Evolutionary conservation across 2,888 invertebrate species (phyloP).

Genomic region (Agrenia bidenticulata): DNA sequence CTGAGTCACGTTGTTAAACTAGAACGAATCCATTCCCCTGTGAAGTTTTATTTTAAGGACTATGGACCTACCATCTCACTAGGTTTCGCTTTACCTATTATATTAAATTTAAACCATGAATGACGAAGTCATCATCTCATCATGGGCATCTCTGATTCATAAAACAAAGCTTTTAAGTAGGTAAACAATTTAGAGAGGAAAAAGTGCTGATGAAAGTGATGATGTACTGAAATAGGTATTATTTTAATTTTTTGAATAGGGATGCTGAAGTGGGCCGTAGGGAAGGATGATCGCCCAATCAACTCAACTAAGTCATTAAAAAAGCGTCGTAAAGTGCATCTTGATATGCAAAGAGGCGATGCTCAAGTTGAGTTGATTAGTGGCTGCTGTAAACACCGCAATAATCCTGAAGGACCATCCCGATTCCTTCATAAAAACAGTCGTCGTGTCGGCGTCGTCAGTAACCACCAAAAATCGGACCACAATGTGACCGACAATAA

Average conservation of each 20-base stretch:
- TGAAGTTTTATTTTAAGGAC: background rate
- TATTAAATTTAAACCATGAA: too few relatives aligned
- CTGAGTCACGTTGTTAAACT: slow-evolving; percentile 18
- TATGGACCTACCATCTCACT: too few relatives aligned
- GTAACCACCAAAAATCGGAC: background rate
- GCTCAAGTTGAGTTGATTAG: slow-evolving; percentile 22
- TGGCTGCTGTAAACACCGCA: slow-evolving; percentile 23
- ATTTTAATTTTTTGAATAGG: slow-evolving; percentile 32
- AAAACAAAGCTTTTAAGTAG: background rate
- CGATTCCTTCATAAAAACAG: slow-evolving; percentile 16
- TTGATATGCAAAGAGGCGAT: slow-evolving; percentile 20
- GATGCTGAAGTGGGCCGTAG: slow-evolving; percentile 52
- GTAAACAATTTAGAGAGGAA: background rate
- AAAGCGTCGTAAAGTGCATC: slow-evolving; percentile 30
- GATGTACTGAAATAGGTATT: background rate
- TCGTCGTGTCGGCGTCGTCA: slow-evolving; percentile 3
- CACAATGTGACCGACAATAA: slow-evolving; percentile 10
- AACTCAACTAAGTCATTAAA: slow-evolving; percentile 33
- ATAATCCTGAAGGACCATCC: slow-evolving; percentile 5
- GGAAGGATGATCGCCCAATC: slow-evolving; percentile 49
- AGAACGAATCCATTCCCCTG: slow-evolving; percentile 15
- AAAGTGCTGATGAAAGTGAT: background rate
- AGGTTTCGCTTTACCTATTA: too few relatives aligned
- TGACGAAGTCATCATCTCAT: too few relatives aligned
- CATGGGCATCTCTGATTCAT: too few relatives aligned